Percentiles rank a stretch among this genome's conserved stretches.
Conservation (phyloP, 2,113 vertebrate species). For the Ceyx cyanopectus region DNA sequence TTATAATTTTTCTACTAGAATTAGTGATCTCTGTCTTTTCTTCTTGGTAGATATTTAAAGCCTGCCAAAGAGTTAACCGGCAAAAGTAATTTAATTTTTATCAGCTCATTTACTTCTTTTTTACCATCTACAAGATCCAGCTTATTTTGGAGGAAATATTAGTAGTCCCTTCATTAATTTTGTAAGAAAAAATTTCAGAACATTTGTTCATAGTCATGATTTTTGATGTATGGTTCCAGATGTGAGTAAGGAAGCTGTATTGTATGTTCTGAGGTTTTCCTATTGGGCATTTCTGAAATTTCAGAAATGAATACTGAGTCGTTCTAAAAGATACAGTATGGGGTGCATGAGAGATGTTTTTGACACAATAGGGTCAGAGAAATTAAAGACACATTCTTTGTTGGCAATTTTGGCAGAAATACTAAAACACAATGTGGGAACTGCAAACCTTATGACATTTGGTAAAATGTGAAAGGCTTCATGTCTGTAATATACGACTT, state of each 20-base stretch:
- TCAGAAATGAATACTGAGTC: constrained; percentile 70
- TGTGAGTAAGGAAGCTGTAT: constrained; percentile 58
- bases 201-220: constrained; percentile 6
- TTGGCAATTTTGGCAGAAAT: constrained; percentile 78
- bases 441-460: constrained; percentile 73
- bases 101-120: not conserved
- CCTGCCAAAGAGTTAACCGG: not conserved
- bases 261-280: constrained; percentile 65
- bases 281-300: constrained; percentile 75
- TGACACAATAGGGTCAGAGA: constrained; percentile 81
- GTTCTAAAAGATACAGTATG: constrained; percentile 67
- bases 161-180: constrained; percentile 9
- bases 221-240: constrained; percentile 73
- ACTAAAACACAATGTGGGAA: constrained; percentile 71
- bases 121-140: not conserved
- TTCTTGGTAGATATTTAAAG: not conserved
- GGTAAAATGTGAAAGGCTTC: constrained; percentile 76
- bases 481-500: constrained; percentile 80
- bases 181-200: not conserved
- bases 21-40: not conserved
- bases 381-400: constrained; percentile 79
- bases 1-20: not conserved
- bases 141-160: constrained; percentile 19
- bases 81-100: not conserved
- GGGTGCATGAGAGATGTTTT: constrained; percentile 75